Conservation (phyloP, 2,888 invertebrate species). For the Bombylius discolor region DNA sequence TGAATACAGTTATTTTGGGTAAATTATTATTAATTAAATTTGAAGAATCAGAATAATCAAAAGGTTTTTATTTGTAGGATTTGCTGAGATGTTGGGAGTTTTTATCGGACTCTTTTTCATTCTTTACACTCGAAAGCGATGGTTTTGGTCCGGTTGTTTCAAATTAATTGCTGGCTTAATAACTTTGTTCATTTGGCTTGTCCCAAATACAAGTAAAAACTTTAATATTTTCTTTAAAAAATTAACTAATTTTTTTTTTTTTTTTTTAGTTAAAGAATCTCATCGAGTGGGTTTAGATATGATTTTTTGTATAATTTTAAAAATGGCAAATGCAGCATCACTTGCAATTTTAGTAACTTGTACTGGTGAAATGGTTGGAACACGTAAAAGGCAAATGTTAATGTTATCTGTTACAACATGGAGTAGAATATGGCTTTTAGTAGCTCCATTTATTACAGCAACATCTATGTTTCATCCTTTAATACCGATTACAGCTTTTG, state of each 20-base stretch:
- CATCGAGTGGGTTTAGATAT: constrained; percentile 29
- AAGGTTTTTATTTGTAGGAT: constrained; percentile 17
- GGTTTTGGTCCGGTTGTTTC: constrained; percentile 31
- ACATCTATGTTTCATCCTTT: constrained; percentile 25
- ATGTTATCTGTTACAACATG: constrained; percentile 28
- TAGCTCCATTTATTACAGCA: constrained; percentile 27
- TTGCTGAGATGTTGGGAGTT: constrained; percentile 33
- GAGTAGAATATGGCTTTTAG: constrained; percentile 26
- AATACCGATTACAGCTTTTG: constrained; percentile 29
- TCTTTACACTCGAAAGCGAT: constrained; percentile 29
- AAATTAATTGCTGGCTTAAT: constrained; percentile 25
- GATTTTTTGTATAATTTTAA: constrained; percentile 29
- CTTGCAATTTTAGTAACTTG: constrained; percentile 33
- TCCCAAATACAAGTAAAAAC: constrained; percentile 26
- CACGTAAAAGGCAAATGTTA: constrained; percentile 22
- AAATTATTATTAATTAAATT: constrained; percentile 1
- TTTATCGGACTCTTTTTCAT: constrained; percentile 32
- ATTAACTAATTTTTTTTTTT: neutral
- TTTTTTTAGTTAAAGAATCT: constrained; percentile 19
- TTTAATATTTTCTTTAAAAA: neutral
- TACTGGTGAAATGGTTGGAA: constrained; percentile 30
- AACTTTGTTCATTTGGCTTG: constrained; percentile 29
- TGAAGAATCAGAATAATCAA: neutral
- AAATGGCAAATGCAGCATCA: constrained; percentile 31
- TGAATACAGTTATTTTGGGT: constrained; percentile 35